Evolutionary conservation across 2,797 vertebrate species (phyloP).

Genomic region (Linurgus olivaceus): DNA sequence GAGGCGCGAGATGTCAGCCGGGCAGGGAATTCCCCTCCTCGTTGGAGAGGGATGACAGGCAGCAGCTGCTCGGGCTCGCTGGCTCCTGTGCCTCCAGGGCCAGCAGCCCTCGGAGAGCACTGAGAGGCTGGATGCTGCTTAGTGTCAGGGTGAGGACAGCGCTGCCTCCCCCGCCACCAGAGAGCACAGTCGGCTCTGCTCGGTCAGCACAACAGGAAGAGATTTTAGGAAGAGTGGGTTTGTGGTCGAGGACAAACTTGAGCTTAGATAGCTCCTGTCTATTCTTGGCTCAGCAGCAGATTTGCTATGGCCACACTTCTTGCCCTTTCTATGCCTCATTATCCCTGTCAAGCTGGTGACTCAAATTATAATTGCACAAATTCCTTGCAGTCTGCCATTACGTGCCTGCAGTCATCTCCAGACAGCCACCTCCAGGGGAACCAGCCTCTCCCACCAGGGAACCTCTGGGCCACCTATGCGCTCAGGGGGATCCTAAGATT

Average conservation of each 20-base stretch:
- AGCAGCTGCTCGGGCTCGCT: not conserved
- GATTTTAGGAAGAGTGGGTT: slow-evolving; percentile 20
- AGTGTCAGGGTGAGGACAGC: not conserved
- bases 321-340: slow-evolving; percentile 53
- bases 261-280: not conserved
- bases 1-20: slow-evolving; percentile 2
- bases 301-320: not conserved
- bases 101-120: not conserved
- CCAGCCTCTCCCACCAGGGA: not conserved
- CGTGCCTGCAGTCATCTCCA: not conserved
- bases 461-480: not conserved
- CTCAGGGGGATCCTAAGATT: not conserved
- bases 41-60: slow-evolving; percentile 5
- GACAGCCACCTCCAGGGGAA: not conserved
- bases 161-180: not conserved
- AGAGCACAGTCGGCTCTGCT: not conserved
- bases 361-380: slow-evolving; percentile 32
- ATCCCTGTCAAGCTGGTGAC: slow-evolving; percentile 30
- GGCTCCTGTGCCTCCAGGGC: not conserved
- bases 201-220: not conserved
- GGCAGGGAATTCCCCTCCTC: slow-evolving; percentile 30
- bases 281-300: slow-evolving; percentile 42
- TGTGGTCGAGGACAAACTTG: not conserved
- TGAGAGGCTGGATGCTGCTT: not conserved
- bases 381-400: slow-evolving; percentile 8